phyloP scores from a whole-genome alignment of 2,888 invertebrate genomes.

The Plemyria rubiginata region DNA sequence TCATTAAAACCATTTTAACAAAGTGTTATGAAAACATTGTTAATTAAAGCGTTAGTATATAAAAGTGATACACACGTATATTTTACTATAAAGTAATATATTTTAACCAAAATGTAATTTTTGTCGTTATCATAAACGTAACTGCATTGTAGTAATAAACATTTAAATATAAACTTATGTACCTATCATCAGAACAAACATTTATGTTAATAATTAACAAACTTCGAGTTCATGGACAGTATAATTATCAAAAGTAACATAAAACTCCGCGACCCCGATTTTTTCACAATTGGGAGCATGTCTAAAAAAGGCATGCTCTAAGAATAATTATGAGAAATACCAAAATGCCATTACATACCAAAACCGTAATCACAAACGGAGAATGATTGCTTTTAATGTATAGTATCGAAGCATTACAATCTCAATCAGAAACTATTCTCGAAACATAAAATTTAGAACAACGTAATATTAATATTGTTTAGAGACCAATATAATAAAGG shows the following conservation, averaged over 20 bases:
- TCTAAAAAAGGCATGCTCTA: too few relatives aligned
- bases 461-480: not conserved
- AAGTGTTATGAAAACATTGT: not conserved
- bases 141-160: too few relatives aligned
- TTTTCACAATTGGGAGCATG: too few relatives aligned
- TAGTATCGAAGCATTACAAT: not conserved
- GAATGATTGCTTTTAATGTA: not conserved
- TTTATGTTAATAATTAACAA: too few relatives aligned
- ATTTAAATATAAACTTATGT: too few relatives aligned
- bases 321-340: too few relatives aligned
- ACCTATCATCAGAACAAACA: too few relatives aligned
- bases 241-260: too few relatives aligned
- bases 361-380: not conserved
- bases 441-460: not conserved
- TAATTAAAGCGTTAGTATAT: not conserved
- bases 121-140: not conserved
- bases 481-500: not conserved
- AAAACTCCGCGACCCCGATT: too few relatives aligned
- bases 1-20: not conserved
- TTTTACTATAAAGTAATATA: too few relatives aligned
- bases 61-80: not conserved
- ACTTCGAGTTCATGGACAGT: too few relatives aligned
- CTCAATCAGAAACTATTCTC: not conserved
- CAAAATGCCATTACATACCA: not conserved
- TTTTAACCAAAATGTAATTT: not conserved